Evolutionary conservation across 2,888 invertebrate species (phyloP).

Genomic region (Drosophila macrothrix): DNA sequence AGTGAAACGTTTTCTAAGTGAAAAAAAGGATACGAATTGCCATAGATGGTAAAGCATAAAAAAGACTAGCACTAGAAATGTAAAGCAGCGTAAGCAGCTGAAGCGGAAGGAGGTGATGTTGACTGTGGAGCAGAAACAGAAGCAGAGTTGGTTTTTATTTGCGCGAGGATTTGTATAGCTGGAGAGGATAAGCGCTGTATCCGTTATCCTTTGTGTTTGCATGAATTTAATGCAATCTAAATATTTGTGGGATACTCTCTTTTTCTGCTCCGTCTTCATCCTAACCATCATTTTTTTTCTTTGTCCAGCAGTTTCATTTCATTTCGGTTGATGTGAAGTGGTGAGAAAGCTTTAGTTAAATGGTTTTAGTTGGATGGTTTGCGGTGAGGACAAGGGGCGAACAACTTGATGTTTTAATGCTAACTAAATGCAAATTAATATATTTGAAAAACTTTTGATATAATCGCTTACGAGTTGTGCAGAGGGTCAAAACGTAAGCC

Average conservation of each 20-base stretch:
- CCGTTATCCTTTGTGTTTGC: constrained; percentile 80
- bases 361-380: constrained; percentile 50
- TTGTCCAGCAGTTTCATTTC: constrained; percentile 34
- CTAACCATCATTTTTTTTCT: constrained; percentile 3
- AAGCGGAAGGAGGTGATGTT: background rate
- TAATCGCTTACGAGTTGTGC: background rate
- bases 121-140: constrained; percentile 11
- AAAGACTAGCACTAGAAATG: constrained; percentile 51
- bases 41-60: constrained; percentile 41
- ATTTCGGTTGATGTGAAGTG: constrained; percentile 38
- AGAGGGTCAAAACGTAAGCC: background rate
- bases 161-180: constrained; percentile 77
- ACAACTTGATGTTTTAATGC: constrained; percentile 51
- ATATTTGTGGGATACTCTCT: constrained; percentile 67
- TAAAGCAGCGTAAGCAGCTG: constrained; percentile 21
- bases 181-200: constrained; percentile 79
- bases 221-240: constrained; percentile 81
- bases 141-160: constrained; percentile 61
- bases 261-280: constrained; percentile 8
- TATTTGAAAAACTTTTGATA: constrained; percentile 30
- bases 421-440: constrained; percentile 39
- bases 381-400: constrained; percentile 34
- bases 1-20: constrained; percentile 75
- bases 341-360: constrained; percentile 55
- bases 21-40: constrained; percentile 70